A percentile compares a stretch with the other conserved stretches of the same genome.
These are phyloP conservation scores for Myotis vivesi DNA, from an alignment of 2,797 vertebrate species.

Conservation along the genomic window DNA sequence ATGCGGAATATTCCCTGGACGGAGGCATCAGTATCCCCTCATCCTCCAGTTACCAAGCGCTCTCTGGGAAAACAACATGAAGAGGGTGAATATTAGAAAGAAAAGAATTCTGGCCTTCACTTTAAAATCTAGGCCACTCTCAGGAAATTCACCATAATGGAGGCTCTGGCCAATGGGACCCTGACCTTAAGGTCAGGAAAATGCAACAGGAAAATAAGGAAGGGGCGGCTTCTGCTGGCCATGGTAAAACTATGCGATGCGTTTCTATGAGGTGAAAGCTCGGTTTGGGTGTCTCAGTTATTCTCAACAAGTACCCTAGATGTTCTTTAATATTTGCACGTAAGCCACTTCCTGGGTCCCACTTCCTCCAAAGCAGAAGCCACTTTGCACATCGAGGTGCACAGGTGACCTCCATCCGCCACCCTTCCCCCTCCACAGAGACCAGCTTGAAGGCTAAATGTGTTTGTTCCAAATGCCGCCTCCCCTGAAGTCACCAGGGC, in stretches of 20 bases:
- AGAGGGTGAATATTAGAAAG: not conserved
- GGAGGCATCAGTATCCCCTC: not conserved
- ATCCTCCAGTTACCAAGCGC: not conserved
- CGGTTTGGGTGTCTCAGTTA: not conserved
- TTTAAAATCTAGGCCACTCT: not conserved
- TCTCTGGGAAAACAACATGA: not conserved
- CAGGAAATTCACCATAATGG: not conserved
- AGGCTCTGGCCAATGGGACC: not conserved
- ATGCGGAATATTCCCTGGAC: not conserved
- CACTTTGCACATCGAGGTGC: slow-evolving; percentile 21
- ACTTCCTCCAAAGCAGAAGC: slow-evolving; percentile 22
- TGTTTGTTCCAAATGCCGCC: slow-evolving; percentile 56
- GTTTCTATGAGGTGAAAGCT: not conserved
- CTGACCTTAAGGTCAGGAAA: not conserved
- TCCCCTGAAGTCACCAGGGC: slow-evolving; percentile 56
- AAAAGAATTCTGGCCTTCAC: not conserved
- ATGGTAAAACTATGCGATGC: not conserved
- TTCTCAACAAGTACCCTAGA: not conserved
- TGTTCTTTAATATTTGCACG: not conserved
- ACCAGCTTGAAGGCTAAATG: slow-evolving; percentile 14
- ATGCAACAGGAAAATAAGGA: not conserved
- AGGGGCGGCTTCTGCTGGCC: not conserved
- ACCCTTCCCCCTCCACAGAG: not conserved
- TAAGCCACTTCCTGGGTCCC: not conserved
- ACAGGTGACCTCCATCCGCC: slow-evolving; percentile 13